Evolutionary conservation across 2,797 vertebrate species (phyloP).

Genomic region (Pteropus rufus): DNA sequence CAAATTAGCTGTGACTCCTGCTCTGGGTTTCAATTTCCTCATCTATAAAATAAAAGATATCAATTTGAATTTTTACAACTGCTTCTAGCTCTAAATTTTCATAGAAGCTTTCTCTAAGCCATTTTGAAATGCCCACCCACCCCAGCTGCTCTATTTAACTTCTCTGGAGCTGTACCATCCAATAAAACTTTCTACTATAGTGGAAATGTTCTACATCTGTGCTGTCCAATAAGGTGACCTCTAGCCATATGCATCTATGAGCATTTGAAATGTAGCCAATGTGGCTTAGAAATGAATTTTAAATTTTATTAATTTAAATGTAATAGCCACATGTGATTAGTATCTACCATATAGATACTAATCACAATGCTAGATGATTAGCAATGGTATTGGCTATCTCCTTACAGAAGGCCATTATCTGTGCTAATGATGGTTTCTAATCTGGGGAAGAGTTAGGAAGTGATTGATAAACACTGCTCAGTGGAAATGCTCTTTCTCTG

Average conservation of each 20-base stretch:
- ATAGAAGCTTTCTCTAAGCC: background rate
- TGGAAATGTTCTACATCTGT: background rate
- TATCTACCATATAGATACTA: background rate
- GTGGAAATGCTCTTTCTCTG: background rate
- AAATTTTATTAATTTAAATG: constrained; percentile 1
- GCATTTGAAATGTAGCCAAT: background rate
- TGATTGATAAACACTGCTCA: background rate
- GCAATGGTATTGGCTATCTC: background rate
- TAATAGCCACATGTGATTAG: background rate
- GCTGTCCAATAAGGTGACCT: background rate
- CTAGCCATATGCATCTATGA: background rate
- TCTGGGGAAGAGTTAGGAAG: constrained; percentile 1
- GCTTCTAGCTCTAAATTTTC: background rate
- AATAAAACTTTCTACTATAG: background rate
- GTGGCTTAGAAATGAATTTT: background rate
- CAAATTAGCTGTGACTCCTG: background rate
- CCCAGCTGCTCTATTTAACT: background rate
- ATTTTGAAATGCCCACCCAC: background rate
- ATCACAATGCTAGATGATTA: background rate
- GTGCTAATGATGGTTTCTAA: background rate
- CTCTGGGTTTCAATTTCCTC: background rate
- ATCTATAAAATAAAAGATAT: background rate
- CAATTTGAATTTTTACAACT: background rate
- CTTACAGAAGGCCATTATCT: background rate
- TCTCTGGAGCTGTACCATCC: background rate